Percentiles rank a stretch among this genome's conserved stretches.
These are phyloP conservation scores for Oligia strigilis DNA, from an alignment of 2,888 invertebrate genomes.

Conservation along the genomic window DNA sequence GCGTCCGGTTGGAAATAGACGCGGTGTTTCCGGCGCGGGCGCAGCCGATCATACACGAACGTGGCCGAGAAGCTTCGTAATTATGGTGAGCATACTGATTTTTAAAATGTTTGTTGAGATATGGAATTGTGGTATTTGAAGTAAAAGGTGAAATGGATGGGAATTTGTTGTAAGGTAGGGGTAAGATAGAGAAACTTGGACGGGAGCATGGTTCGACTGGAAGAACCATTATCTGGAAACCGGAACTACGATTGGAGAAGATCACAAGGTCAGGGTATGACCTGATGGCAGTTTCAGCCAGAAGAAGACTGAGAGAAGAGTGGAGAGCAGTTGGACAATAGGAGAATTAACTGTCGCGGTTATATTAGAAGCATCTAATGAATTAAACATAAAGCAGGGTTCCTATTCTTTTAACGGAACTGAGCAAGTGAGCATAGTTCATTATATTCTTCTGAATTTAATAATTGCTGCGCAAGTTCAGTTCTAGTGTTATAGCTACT, in stretches of 20 bases:
- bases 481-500: too few species aligned
- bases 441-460: not conserved
- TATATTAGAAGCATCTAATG: not conserved
- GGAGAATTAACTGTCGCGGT: not conserved
- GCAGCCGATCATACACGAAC: conserved; percentile 62
- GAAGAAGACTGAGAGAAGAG: not conserved
- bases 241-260: not conserved
- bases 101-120: conserved; percentile 29
- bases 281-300: not conserved
- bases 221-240: not conserved
- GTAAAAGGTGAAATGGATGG: not conserved
- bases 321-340: not conserved
- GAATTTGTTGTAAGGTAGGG: not conserved
- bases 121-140: not conserved
- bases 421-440: not conserved
- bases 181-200: not conserved
- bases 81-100: conserved; percentile 60
- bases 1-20: conserved; percentile 89
- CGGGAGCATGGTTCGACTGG: not conserved
- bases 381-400: not conserved
- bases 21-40: conserved; percentile 82
- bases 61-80: conserved; percentile 53
- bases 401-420: not conserved
- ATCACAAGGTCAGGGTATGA: not conserved
- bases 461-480: not conserved